Evolutionary conservation across 2,888 invertebrate genomes (phyloP).

Genomic region (Psococerastis gibbosa): DNA sequence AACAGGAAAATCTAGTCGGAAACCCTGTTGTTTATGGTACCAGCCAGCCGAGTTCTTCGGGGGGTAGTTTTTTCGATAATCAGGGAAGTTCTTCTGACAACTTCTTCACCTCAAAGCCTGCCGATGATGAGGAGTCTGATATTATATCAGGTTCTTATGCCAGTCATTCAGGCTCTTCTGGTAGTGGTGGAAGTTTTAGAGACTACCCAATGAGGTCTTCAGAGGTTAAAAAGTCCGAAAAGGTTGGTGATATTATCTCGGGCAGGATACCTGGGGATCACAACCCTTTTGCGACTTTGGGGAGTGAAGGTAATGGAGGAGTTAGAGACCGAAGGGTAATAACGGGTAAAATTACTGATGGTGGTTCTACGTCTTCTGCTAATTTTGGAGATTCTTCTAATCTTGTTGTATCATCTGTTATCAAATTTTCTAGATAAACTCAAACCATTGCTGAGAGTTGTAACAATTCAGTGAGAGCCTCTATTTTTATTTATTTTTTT

Average conservation of each 20-base stretch:
- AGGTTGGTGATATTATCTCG: constrained; percentile 5
- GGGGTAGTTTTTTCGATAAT: no score
- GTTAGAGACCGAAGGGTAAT: constrained; percentile 4
- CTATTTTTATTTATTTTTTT: no score
- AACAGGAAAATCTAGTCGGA: not conserved
- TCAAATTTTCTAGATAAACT: constrained; percentile 5
- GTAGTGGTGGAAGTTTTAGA: not conserved
- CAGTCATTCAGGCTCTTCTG: no score
- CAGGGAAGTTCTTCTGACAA: no score
- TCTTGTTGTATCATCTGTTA: constrained; percentile 7
- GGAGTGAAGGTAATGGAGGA: not conserved
- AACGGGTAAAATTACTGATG: constrained; percentile 4
- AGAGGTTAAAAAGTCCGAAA: not conserved
- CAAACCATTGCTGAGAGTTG: no score
- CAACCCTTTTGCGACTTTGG: not conserved
- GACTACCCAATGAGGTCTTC: no score
- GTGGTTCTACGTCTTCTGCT: not conserved
- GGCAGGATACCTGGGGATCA: constrained; percentile 2
- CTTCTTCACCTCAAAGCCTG: no score
- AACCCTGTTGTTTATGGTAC: not conserved
- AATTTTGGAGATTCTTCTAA: constrained; percentile 5
- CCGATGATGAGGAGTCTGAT: no score
- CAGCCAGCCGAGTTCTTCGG: not conserved
- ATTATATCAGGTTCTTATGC: no score
- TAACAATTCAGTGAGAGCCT: no score